Conservation (phyloP, 2,113 vertebrate species). For the Barnardius zonarius region DNA sequence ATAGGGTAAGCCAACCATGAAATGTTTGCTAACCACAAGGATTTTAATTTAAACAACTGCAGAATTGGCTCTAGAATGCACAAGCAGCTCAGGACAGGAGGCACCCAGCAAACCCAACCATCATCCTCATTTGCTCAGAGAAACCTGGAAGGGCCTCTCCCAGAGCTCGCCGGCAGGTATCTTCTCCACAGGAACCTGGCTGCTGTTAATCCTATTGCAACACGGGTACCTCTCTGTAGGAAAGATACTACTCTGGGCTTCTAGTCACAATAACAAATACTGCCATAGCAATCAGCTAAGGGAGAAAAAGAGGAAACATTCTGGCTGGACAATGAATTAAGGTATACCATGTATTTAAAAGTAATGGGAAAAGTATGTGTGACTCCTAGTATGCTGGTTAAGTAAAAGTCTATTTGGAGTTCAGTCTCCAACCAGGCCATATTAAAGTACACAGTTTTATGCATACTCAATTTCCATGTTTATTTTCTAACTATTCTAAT, state of each 20-base stretch:
- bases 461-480: not conserved
- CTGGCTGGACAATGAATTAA: not conserved
- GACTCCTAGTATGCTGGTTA: not conserved
- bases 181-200: not conserved
- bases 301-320: not conserved
- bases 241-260: not conserved
- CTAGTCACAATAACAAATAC: not conserved
- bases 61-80: not conserved
- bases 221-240: not conserved
- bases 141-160: not conserved
- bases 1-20: not conserved
- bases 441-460: not conserved
- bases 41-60: not conserved
- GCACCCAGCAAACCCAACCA: not conserved
- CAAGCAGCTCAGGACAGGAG: not conserved
- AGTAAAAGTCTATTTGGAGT: not conserved
- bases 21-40: not conserved
- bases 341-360: rapidly evolving
- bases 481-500: not conserved
- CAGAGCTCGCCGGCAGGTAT: not conserved
- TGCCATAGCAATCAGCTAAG: not conserved
- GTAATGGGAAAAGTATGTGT: not conserved
- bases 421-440: not conserved
- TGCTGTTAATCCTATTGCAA: not conserved
- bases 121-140: not conserved